phyloP scores from a whole-genome alignment of 1,140 invertebrate genomes.

The Periplaneta americana region DNA sequence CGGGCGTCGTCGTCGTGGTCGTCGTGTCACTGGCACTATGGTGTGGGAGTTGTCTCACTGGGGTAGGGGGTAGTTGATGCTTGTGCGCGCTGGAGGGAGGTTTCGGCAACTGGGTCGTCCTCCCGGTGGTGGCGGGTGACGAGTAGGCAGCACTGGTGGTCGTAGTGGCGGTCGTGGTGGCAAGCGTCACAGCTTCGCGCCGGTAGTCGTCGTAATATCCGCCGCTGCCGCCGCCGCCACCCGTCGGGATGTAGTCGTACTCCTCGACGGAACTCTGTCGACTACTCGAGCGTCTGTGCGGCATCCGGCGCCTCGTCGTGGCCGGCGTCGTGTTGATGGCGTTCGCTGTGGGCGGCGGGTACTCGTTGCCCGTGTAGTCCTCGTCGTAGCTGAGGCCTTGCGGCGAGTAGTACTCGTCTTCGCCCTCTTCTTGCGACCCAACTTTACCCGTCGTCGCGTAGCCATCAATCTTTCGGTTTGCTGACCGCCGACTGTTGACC shows the following conservation, averaged over 20 bases:
- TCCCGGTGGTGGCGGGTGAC: background rate
- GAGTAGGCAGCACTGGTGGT: background rate
- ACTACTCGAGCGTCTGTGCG: background rate
- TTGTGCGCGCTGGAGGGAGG: background rate
- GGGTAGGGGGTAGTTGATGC: background rate
- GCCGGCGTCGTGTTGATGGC: background rate
- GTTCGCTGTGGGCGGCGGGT: background rate
- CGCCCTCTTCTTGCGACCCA: background rate
- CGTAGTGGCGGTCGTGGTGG: background rate
- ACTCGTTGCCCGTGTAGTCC: slow-evolving; percentile 17
- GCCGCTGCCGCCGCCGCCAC: slow-evolving; percentile 13
- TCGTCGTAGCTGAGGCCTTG: slow-evolving; percentile 11
- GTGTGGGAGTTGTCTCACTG: background rate
- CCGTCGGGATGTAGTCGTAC: background rate
- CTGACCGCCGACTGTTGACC: background rate
- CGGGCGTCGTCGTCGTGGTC: background rate
- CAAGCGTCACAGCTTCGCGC: slow-evolving; percentile 19
- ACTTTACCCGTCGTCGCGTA: background rate
- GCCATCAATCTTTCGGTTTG: background rate
- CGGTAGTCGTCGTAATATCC: slow-evolving; percentile 29
- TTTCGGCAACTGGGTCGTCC: background rate
- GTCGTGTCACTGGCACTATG: background rate
- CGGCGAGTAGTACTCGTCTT: slow-evolving; percentile 4
- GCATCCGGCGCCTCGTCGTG: background rate
- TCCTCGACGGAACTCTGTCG: slow-evolving; percentile 11